A percentile compares a stretch with the other conserved stretches of the same genome.
These are phyloP conservation scores for Perccottus glenii DNA, from an alignment of 2,113 vertebrate genomes.

Conservation along the genomic window DNA sequence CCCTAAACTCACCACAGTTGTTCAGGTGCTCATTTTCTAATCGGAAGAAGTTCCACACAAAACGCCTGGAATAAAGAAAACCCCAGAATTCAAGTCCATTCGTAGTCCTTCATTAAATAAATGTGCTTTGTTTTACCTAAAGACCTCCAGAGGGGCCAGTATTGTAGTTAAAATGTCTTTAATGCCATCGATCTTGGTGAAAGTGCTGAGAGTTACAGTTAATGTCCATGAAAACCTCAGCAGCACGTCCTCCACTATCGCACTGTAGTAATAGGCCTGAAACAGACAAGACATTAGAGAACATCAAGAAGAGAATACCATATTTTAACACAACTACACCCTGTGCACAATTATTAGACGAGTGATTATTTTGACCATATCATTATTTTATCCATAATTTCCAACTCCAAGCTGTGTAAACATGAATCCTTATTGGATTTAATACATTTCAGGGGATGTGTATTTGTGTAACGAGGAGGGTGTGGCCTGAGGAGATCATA, in stretches of 20 bases:
- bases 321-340: too few species aligned
- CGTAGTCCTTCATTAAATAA: neutral
- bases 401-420: too few species aligned
- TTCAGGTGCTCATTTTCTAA: constrained; percentile 99
- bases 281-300: neutral
- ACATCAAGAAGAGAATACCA: neutral
- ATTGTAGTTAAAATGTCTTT: constrained; percentile 89
- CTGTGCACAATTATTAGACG: too few species aligned
- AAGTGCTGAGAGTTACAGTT: constrained; percentile 84
- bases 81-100: neutral
- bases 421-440: too few species aligned
- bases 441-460: too few species aligned
- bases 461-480: too few species aligned
- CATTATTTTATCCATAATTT: too few species aligned
- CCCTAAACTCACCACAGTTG: constrained; percentile 98
- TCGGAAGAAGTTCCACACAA: constrained; percentile 99
- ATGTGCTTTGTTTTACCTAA: constrained; percentile 78
- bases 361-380: too few species aligned
- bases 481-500: too few species aligned
- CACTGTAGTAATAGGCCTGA: constrained; percentile 89
- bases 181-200: constrained; percentile 64
- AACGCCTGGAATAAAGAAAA: constrained; percentile 80
- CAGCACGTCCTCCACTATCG: constrained; percentile 94
- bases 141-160: constrained; percentile 94
- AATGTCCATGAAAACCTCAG: constrained; percentile 95